A percentile compares a stretch with the other conserved stretches of the same genome.
Evolutionary conservation across 1,140 invertebrate species (phyloP).

Genomic region (Zaprionus kolodkinae): DNA sequence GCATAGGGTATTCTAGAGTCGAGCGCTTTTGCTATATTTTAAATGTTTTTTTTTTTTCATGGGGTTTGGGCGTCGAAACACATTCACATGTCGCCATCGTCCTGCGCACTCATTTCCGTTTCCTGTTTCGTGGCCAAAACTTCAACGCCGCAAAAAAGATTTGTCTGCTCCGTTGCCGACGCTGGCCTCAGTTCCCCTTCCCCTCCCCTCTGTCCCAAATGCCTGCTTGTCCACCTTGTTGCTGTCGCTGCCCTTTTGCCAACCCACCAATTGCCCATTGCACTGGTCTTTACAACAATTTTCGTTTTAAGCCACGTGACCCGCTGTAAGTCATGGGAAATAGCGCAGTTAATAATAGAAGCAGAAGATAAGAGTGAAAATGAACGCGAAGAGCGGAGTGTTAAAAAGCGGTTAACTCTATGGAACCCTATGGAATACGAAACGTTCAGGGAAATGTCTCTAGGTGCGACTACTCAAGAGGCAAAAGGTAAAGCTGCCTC

Average conservation of each 20-base stretch:
- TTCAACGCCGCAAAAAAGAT: constrained; percentile 66
- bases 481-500: no score
- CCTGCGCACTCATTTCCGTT: constrained; percentile 80
- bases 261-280: not conserved
- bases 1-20: not conserved
- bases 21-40: not conserved
- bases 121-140: constrained; percentile 82
- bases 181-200: not conserved
- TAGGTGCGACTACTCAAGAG: not conserved
- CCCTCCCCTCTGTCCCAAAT: not conserved
- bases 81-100: constrained; percentile 76
- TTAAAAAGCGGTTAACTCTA: not conserved
- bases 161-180: constrained; percentile 41
- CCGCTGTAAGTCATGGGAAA: constrained; percentile 77
- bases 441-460: constrained; percentile 18
- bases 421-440: constrained; percentile 16
- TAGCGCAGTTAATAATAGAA: constrained; percentile 76
- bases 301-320: constrained; percentile 69
- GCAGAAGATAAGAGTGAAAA: constrained; percentile 50
- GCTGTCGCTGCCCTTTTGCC: constrained; percentile 2
- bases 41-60: constrained; percentile 11
- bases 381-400: not conserved
- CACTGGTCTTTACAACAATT: constrained; percentile 66
- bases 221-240: not conserved
- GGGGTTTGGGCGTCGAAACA: constrained; percentile 49